Evolutionary conservation across 2,113 vertebrate species (phyloP), one percentile per base, ranked within the genome.

Genomic region (Ptychochromis oligacanthus): DNA sequence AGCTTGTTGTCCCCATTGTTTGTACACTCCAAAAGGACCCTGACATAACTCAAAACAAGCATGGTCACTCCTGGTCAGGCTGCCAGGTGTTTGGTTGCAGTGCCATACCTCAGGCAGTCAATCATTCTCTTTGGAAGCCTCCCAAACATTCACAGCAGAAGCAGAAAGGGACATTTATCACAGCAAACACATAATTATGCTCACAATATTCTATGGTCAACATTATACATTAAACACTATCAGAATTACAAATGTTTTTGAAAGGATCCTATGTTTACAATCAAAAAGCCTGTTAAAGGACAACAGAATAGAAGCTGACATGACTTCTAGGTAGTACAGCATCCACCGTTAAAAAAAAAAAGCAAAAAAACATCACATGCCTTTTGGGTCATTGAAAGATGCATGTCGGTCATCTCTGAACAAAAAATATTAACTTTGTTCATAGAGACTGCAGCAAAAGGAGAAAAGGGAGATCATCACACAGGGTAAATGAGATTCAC

Each of bases 401-500:
- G 28, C 28, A 7, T 52, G 65, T 17, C 24, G 24, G 65, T 31
- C 43, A 72, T 72, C 43, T 52, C 65, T 72, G 65, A 1, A 70
- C 65, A 86, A 75, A 93, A 89, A 90, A 87, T 78, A 91, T 87
- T 84, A 92, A 93, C 83, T 93, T 87, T 91, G 81, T 79, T 87
- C 85, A 85, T 83, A 57, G 52, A 70, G 81, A 88, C 77, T 82
- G 70, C 79, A 80, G 85, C 80, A 85, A 43, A 87, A 89, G 76
- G 75, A 90, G 89, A 89, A 79, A 88, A 78, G 54, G 77, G 80
- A 93, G 89, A 90, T 91, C 88, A 90, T 93, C 79, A 82, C 88
- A 87, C 58, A 36, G 82, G 91, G 88, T 91, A 90, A 94, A 94
- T 94, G 93, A 95, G 93, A 94, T 95, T 95, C 92, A 94, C 89